A percentile compares a stretch with the other conserved stretches of the same genome.
Conservation (phyloP, 2,797 vertebrate genomes). For the Catharus ustulatus region DNA sequence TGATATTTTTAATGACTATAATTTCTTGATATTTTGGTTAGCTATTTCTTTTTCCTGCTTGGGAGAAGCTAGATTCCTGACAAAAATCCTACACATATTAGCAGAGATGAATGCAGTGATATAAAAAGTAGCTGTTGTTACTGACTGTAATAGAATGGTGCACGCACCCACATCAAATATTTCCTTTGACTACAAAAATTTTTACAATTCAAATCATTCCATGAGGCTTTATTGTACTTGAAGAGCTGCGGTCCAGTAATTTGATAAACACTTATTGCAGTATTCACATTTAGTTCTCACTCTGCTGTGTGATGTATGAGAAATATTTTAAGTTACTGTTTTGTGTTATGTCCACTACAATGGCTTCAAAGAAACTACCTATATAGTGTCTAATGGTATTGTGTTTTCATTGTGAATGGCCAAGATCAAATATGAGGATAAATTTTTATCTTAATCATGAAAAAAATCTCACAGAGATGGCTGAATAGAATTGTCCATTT, state of each 20-base stretch:
- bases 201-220: not conserved
- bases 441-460: not conserved
- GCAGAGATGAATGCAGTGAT: not conserved
- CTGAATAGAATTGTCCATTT: not conserved
- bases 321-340: not conserved
- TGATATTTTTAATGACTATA: not conserved
- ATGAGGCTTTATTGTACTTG: not conserved
- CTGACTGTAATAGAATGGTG: not conserved
- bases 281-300: not conserved
- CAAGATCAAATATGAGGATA: not conserved
- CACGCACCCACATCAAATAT: not conserved
- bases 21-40: not conserved
- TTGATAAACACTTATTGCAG: not conserved
- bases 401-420: not conserved
- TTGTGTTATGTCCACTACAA: not conserved
- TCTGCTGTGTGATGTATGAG: not conserved
- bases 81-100: not conserved
- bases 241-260: not conserved
- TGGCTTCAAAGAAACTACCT: not conserved
- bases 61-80: not conserved
- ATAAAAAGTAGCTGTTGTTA: not conserved
- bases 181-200: not conserved
- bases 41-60: not conserved
- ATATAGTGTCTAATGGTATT: not conserved
- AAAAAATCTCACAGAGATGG: not conserved